These are phyloP conservation scores for Microplitis deprimator DNA, from an alignment of 2,888 invertebrate species.

Conservation along the genomic window DNA sequence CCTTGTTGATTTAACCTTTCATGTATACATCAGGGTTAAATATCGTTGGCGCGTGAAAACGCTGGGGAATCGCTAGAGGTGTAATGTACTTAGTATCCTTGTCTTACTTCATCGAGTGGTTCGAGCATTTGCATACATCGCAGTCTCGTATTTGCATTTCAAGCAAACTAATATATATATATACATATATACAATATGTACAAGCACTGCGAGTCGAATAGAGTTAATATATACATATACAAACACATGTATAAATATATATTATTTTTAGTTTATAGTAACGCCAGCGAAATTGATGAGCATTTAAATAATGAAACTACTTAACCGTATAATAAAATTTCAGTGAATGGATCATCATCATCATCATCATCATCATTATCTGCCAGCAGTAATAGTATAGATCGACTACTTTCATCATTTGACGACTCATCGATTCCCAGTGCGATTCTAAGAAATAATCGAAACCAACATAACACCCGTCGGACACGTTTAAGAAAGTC, in stretches of 20 bases:
- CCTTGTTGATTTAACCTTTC: slow-evolving; percentile 59
- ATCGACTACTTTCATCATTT: slow-evolving; percentile 13
- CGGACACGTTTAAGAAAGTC: slow-evolving; percentile 38
- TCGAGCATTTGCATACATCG: slow-evolving; percentile 41
- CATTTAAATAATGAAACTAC: background rate
- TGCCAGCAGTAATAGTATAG: background rate
- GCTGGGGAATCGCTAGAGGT: slow-evolving; percentile 53
- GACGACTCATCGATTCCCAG: slow-evolving; percentile 23
- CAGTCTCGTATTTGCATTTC: slow-evolving; percentile 40
- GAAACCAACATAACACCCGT: slow-evolving; percentile 31
- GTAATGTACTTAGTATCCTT: slow-evolving; percentile 39
- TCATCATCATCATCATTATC: background rate
- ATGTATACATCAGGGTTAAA: slow-evolving; percentile 54
- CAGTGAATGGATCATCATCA: slow-evolving; percentile 13
- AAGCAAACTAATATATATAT: slow-evolving; percentile 17
- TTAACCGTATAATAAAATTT: background rate
- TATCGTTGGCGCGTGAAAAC: slow-evolving; percentile 63
- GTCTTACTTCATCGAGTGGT: slow-evolving; percentile 38
- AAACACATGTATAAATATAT: background rate
- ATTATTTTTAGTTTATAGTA: background rate
- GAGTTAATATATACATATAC: slow-evolving; percentile 17
- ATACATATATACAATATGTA: background rate
- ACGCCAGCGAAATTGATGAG: slow-evolving; percentile 7
- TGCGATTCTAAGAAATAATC: slow-evolving; percentile 51
- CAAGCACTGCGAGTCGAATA: background rate